Base-by-base conservation (phyloP, 2,113 vertebrate species). In the Spermophilus dauricus region DNA sequence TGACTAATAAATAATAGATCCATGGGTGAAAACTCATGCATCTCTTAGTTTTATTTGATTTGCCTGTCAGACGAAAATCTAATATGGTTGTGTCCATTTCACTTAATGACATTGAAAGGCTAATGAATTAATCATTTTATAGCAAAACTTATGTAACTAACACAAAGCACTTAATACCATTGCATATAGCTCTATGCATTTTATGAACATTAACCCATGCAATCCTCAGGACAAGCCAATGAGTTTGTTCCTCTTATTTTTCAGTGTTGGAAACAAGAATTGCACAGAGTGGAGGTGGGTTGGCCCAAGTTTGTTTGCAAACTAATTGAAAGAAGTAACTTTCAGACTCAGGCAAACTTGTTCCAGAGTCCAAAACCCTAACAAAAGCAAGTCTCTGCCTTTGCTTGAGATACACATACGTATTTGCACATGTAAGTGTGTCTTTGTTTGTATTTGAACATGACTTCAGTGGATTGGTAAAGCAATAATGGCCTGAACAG, bases 231-330 rank as follows among this genome's bases (percentile, higher is more conserved):
- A 56, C 12, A 86, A 73, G 30, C 4, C 6, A 76, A 32, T 32
- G 24, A 37, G 4, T 58, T 32, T 10, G 10, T 5, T 32, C 12
- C 0, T 72, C 22, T 53, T 48, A 73, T 67, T 73, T 53, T 39
- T 5, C n/a, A 81, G 24, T 81, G 37, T 26, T 77, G 16, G 10
- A 32, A 70, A 80, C 8, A 92, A 63, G 18, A 45, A 10, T 76
- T 11, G 30, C 1, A 42, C 2, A 32, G 24, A 70, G 2, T 51
- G n/a, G 28, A 48, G 0, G 2, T 53, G 0, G 1, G 17, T 34
- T 77, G 16, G 3, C 14, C 37, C 22, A 77, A 51, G 37, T 22
- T 7, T 70, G 4, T 8, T 37, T 14, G 30, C 14, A 1, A 73
- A 86, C 37, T 82, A 90, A 85, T 58, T 24, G 18, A 91, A 63